Conservation (phyloP, 2,888 invertebrate species). For the Drosophila barbarae region DNA sequence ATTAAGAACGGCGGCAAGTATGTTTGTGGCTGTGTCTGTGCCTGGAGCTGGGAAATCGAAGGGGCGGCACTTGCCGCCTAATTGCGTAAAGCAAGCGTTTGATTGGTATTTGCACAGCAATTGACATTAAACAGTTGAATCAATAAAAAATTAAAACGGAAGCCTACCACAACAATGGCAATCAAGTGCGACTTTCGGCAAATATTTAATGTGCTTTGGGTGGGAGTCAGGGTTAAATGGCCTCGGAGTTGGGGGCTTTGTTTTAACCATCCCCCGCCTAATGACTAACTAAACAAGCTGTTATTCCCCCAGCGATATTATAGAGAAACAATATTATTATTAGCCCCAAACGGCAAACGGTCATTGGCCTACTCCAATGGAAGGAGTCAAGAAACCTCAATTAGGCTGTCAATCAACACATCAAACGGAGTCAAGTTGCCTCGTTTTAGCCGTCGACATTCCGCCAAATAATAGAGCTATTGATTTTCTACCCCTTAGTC, state of each 20-base stretch:
- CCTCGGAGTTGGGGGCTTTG: not conserved
- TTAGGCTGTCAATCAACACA: conserved; percentile 69
- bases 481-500: conserved; percentile 53
- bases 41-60: conserved; percentile 2
- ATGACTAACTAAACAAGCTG: conserved; percentile 44
- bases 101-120: conserved; percentile 70
- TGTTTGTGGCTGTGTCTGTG: conserved; percentile 1
- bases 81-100: conserved; percentile 70
- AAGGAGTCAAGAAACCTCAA: conserved; percentile 66
- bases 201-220: conserved; percentile 57
- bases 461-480: conserved; percentile 63
- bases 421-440: conserved; percentile 40
- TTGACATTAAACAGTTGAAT: conserved; percentile 68
- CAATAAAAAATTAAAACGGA: conserved; percentile 68
- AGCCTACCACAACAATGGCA: conserved; percentile 25
- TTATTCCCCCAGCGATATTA: conserved; percentile 36
- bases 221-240: not conserved
- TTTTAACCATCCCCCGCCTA: conserved; percentile 11
- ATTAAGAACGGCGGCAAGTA: conserved; percentile 44
- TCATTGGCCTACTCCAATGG: conserved; percentile 54
- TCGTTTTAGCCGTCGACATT: conserved; percentile 27
- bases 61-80: conserved; percentile 52
- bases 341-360: conserved; percentile 50
- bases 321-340: conserved; percentile 61
- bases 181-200: conserved; percentile 59